Evolutionary conservation across 2,113 vertebrate species (phyloP).

Genomic region (Cnemophilus loriae): DNA sequence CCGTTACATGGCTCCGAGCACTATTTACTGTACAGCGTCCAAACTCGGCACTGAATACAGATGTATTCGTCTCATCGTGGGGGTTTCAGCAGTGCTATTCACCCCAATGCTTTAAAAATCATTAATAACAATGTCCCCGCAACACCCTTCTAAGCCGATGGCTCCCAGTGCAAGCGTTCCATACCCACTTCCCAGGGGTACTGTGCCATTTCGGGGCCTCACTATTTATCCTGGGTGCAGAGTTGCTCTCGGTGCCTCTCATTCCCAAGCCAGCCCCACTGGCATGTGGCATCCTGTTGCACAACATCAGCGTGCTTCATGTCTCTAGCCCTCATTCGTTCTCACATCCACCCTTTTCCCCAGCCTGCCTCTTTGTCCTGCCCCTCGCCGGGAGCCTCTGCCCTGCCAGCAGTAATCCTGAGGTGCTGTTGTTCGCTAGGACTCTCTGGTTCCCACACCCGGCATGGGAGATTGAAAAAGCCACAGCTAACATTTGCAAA

Average conservation of each 20-base stretch:
- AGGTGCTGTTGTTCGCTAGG: neutral
- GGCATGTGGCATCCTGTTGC: neutral
- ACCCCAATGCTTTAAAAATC: neutral
- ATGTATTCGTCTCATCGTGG: neutral
- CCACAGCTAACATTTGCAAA: neutral
- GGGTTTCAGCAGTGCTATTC: neutral
- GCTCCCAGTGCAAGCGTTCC: neutral
- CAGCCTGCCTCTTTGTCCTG: neutral
- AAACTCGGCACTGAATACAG: neutral
- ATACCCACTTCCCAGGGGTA: neutral
- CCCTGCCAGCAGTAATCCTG: neutral
- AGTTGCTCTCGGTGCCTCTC: neutral
- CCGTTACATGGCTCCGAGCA: neutral
- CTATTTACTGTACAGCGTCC: neutral
- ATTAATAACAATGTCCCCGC: neutral
- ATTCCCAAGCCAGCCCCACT: neutral
- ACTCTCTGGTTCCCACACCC: neutral
- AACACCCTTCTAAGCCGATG: neutral
- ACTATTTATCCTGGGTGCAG: neutral
- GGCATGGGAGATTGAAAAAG: neutral
- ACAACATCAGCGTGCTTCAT: neutral
- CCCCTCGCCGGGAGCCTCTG: accelerated
- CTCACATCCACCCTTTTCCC: neutral
- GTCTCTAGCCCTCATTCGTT: neutral
- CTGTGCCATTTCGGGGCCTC: neutral